Evolutionary conservation across 2,888 invertebrate species (phyloP).

Genomic region (Cataglyphis altisquamis): DNA sequence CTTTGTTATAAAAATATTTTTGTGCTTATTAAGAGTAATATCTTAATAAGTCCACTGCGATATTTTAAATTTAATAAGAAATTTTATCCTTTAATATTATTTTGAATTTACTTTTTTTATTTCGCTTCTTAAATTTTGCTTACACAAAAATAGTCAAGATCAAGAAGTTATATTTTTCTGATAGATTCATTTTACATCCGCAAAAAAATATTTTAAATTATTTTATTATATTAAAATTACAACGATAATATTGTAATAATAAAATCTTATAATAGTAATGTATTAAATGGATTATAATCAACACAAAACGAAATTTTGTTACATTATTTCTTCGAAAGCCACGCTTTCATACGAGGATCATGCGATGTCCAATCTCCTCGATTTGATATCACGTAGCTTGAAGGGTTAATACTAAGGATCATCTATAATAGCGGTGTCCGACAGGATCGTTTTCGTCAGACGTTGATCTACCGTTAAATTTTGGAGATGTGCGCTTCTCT

Average conservation of each 20-base stretch:
- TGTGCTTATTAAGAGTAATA: not conserved
- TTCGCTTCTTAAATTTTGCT: not conserved
- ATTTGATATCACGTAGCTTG: conserved; percentile 1
- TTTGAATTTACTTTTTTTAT: not conserved
- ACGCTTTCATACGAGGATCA: not conserved
- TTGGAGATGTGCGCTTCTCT: conserved; percentile 11
- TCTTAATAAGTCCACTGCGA: not conserved
- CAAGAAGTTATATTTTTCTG: not conserved
- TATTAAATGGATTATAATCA: not conserved
- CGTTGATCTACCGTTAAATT: conserved; percentile 26
- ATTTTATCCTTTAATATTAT: not conserved
- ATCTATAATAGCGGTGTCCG: conserved; percentile 26
- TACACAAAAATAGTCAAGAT: not conserved
- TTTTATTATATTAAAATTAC: not conserved
- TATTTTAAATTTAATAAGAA: not conserved
- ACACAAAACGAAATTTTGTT: not conserved
- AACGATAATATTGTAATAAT: not conserved
- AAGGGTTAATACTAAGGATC: conserved; percentile 8
- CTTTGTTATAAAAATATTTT: not conserved
- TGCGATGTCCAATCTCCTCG: not conserved
- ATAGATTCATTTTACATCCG: not conserved
- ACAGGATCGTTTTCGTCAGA: conserved; percentile 6
- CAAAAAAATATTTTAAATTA: not conserved
- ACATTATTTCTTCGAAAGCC: not conserved
- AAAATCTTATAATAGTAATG: not conserved